A percentile compares a stretch with the other conserved stretches of the same genome.
phyloP scores from a whole-genome alignment of 2,797 vertebrate species.

The Phylloscopus collybita region DNA sequence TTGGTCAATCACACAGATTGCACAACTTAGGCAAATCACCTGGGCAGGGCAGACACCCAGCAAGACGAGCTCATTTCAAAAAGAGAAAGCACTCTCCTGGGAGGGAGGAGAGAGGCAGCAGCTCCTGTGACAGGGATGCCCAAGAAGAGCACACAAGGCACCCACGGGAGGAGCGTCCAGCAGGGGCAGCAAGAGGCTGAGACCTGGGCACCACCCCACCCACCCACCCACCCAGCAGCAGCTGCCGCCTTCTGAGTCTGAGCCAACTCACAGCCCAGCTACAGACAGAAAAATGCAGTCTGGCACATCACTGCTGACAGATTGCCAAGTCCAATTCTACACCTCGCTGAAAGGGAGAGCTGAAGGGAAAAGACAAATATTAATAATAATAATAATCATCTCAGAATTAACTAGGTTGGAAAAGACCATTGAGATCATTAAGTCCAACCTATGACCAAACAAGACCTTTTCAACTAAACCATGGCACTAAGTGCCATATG shows the following conservation, averaged over 20 bases:
- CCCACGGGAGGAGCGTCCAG: background rate
- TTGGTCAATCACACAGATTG: background rate
- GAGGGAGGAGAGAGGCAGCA: background rate
- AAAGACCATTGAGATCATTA: background rate
- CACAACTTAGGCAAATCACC: background rate
- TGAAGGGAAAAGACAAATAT: background rate
- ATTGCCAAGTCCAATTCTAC: background rate
- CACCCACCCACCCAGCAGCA: background rate
- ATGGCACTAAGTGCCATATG: too few relatives aligned
- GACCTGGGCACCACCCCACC: background rate
- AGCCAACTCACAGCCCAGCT: background rate
- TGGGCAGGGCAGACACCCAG: background rate
- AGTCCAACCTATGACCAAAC: background rate
- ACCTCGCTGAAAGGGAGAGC: background rate
- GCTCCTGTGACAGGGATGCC: background rate
- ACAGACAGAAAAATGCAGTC: background rate
- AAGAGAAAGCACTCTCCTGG: background rate
- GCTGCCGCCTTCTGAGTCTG: fast-evolving
- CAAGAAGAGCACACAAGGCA: fast-evolving
- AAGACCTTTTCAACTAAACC: background rate
- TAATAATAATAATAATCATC: background rate
- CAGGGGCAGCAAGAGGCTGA: background rate
- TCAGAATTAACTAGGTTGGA: background rate
- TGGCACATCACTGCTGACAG: background rate
- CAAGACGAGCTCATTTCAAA: background rate